Evolutionary conservation across 2,797 vertebrate genomes (phyloP).

Genomic region (Molothrus ater): DNA sequence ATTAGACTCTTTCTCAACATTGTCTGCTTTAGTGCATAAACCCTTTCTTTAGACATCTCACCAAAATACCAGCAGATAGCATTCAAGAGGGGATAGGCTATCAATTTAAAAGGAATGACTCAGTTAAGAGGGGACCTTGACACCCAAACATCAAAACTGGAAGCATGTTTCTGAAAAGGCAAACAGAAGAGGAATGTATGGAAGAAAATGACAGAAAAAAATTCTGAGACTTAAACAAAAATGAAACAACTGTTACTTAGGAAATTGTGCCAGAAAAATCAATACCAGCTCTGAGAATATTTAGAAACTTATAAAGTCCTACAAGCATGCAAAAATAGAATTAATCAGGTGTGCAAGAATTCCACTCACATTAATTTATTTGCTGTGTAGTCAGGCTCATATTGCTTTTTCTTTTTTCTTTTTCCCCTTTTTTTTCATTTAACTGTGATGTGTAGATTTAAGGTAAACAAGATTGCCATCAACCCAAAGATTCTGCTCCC

Average conservation of each 20-base stretch:
- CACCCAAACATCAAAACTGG: background rate
- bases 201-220: background rate
- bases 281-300: background rate
- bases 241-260: background rate
- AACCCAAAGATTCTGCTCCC: background rate
- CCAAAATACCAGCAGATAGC: background rate
- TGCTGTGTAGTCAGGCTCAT: background rate
- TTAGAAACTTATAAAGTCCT: background rate
- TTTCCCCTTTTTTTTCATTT: rapidly evolving
- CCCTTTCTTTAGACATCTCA: background rate
- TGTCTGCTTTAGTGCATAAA: background rate
- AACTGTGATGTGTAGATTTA: background rate
- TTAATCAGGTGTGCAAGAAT: background rate
- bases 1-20: background rate
- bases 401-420: background rate
- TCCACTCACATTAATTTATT: background rate
- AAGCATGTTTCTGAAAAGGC: background rate
- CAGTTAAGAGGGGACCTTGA: background rate
- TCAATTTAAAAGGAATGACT: background rate
- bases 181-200: background rate
- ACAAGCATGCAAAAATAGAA: background rate
- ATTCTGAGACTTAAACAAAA: background rate
- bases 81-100: background rate
- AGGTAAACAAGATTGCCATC: background rate
- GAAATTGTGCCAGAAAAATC: background rate